Conservation (phyloP, 1,140 invertebrate genomes). For the Pemphigus obesinymphae region DNA sequence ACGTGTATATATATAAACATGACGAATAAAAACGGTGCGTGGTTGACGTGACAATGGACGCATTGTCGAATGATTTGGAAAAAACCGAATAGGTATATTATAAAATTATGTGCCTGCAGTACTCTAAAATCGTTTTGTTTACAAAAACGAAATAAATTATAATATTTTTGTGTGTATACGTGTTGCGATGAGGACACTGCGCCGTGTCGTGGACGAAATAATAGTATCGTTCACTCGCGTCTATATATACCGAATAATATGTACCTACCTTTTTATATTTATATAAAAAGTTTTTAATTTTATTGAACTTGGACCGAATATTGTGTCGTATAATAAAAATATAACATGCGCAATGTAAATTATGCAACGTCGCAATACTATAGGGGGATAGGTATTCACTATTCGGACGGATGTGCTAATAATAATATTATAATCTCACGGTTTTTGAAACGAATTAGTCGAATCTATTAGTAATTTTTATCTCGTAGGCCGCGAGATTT, state of each 20-base stretch:
- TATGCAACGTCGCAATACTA: neutral
- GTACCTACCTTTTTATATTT: too few species aligned
- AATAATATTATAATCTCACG: neutral
- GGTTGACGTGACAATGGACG: neutral
- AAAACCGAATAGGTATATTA: neutral
- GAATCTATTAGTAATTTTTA: slow-evolving; percentile 9
- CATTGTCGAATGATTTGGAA: neutral
- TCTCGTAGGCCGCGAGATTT: neutral
- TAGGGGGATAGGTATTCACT: too few species aligned
- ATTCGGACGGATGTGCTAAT: too few species aligned
- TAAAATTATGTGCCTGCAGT: too few species aligned
- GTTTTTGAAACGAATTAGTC: neutral
- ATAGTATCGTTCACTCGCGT: neutral
- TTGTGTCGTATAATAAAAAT: too few species aligned
- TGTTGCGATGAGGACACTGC: too few species aligned
- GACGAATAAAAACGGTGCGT: too few species aligned
- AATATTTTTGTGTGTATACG: neutral
- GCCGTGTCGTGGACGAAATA: neutral
- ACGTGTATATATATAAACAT: too few species aligned
- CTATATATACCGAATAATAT: too few species aligned
- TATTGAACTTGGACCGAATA: slow-evolving; percentile 17
- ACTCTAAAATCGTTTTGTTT: neutral
- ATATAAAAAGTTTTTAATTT: too few species aligned
- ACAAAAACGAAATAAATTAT: slow-evolving; percentile 12
- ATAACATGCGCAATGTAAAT: neutral